Conservation (phyloP, 2,113 vertebrate species). For the Barnardius zonarius region DNA sequence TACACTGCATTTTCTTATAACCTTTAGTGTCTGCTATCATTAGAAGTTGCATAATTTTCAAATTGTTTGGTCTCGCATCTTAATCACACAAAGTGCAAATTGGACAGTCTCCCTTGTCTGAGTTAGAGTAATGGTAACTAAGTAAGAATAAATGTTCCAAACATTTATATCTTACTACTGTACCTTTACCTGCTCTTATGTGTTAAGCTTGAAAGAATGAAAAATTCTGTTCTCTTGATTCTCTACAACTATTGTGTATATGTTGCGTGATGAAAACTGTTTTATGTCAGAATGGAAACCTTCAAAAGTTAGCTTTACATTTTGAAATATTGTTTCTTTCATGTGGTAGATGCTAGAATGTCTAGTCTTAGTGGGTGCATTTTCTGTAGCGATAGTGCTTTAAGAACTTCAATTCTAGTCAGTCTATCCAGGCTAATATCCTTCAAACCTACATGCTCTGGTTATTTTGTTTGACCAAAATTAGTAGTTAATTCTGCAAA, state of each 20-base stretch:
- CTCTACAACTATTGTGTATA: neutral
- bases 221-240: neutral
- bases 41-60: neutral
- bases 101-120: neutral
- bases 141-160: neutral
- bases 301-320: neutral
- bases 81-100: neutral
- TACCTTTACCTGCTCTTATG: neutral
- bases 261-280: neutral
- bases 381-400: neutral
- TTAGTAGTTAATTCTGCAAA: neutral
- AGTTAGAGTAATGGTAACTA: neutral
- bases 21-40: neutral
- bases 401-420: neutral
- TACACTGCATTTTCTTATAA: neutral
- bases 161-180: neutral
- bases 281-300: neutral
- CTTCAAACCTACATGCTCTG: neutral
- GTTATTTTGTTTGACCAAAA: neutral
- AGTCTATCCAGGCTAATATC: neutral
- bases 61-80: neutral
- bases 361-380: neutral
- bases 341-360: neutral
- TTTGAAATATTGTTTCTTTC: neutral
- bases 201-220: neutral